phyloP scores from a whole-genome alignment of 2,797 vertebrate genomes.

The Periparus ater region DNA sequence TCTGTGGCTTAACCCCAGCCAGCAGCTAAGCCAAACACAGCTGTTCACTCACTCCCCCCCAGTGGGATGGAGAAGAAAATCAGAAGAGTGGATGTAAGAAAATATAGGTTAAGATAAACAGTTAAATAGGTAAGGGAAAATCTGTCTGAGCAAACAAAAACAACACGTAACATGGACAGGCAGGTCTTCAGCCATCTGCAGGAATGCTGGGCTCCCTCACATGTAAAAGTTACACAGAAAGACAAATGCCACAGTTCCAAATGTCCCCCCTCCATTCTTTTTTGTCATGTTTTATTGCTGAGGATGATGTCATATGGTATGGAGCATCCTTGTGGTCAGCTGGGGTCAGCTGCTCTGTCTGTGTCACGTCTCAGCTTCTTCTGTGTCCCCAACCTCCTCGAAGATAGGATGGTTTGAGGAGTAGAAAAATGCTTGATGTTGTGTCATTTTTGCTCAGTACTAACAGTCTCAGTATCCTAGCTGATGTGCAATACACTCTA shows the following conservation, averaged over 20 bases:
- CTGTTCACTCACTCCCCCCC: rapidly evolving
- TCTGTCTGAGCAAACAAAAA: neutral
- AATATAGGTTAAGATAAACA: neutral
- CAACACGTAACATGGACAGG: rapidly evolving
- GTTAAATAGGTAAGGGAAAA: neutral
- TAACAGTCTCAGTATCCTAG: neutral
- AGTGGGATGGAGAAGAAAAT: neutral
- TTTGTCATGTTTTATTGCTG: neutral
- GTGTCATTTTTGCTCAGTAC: neutral
- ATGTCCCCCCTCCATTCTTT: neutral
- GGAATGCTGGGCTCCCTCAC: neutral
- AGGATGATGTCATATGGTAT: neutral
- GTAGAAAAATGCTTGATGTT: neutral
- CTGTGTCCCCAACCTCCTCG: neutral
- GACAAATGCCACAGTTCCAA: neutral
- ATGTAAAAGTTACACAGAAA: neutral
- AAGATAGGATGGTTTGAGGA: neutral
- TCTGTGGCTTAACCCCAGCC: neutral
- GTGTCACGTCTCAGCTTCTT: neutral
- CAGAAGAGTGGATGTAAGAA: neutral
- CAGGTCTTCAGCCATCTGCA: neutral
- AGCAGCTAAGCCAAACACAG: neutral
- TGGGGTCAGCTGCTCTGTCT: neutral
- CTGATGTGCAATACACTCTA: neutral
- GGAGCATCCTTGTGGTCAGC: neutral